These are phyloP conservation scores for Halcyon senegalensis DNA, from an alignment of 2,113 vertebrate species.

Conservation along the genomic window DNA sequence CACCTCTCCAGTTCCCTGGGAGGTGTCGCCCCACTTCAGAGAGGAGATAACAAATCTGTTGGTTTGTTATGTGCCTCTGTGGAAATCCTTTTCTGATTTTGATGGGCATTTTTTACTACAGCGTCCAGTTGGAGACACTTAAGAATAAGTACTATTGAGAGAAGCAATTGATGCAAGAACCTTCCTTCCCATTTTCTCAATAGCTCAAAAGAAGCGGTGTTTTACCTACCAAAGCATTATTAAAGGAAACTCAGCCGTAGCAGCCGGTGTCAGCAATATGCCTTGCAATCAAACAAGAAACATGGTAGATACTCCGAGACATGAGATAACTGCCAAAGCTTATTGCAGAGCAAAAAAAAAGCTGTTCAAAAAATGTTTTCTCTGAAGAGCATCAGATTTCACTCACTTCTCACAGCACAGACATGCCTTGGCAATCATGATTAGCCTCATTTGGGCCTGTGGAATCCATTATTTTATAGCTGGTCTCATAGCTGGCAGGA, in stretches of 20 bases:
- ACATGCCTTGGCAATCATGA: slow-evolving; percentile 65
- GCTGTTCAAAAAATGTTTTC: slow-evolving; percentile 65
- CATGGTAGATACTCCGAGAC: slow-evolving; percentile 45
- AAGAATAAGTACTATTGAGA: neutral
- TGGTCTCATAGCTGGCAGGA: slow-evolving; percentile 48
- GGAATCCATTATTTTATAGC: slow-evolving; percentile 68
- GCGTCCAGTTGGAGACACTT: neutral
- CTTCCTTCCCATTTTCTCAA: neutral
- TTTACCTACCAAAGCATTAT: slow-evolving; percentile 6
- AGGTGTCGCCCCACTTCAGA: neutral
- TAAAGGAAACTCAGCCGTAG: slow-evolving; percentile 26
- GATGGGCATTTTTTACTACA: neutral
- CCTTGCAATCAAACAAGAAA: slow-evolving; percentile 33
- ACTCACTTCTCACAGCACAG: slow-evolving; percentile 47
- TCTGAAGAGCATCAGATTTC: slow-evolving; percentile 68
- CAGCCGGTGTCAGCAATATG: slow-evolving; percentile 35
- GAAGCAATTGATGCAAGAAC: neutral
- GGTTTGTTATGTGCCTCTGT: neutral
- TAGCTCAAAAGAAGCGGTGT: neutral
- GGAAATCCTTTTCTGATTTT: neutral
- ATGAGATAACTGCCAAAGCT: slow-evolving; percentile 57
- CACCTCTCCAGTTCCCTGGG: neutral
- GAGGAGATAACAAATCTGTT: neutral
- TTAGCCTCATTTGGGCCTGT: slow-evolving; percentile 62
- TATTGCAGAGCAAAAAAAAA: slow-evolving; percentile 58